phyloP scores from a whole-genome alignment of 2,113 vertebrate genomes.

The Leptocoma aspasia region DNA sequence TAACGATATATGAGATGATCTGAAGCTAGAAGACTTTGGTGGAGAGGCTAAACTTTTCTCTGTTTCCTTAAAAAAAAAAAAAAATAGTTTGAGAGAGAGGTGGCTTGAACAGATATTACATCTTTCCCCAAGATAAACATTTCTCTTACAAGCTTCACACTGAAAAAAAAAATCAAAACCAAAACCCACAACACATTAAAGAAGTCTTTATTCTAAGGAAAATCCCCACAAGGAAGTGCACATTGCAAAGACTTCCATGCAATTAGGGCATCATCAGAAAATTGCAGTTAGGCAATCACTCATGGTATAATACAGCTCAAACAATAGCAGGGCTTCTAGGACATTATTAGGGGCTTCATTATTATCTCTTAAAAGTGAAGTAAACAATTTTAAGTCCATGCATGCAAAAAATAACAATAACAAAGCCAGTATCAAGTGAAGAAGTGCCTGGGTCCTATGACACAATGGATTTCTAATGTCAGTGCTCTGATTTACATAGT shows the following conservation, averaged over 20 bases:
- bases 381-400: background rate
- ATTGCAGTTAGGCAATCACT: background rate
- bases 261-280: background rate
- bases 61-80: background rate
- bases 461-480: background rate
- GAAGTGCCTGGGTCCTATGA: background rate
- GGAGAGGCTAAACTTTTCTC: background rate
- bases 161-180: background rate
- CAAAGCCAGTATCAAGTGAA: background rate
- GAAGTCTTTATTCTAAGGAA: background rate
- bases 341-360: background rate
- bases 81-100: background rate
- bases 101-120: background rate
- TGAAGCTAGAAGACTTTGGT: background rate
- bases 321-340: background rate
- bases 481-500: background rate
- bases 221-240: background rate
- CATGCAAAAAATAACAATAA: background rate
- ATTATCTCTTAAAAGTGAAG: background rate
- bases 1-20: background rate
- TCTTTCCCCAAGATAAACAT: background rate
- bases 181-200: background rate
- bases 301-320: background rate
- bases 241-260: background rate
- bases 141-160: background rate